phyloP scores from a whole-genome alignment of 2,888 invertebrate genomes.

The Cephonodes hylas region DNA sequence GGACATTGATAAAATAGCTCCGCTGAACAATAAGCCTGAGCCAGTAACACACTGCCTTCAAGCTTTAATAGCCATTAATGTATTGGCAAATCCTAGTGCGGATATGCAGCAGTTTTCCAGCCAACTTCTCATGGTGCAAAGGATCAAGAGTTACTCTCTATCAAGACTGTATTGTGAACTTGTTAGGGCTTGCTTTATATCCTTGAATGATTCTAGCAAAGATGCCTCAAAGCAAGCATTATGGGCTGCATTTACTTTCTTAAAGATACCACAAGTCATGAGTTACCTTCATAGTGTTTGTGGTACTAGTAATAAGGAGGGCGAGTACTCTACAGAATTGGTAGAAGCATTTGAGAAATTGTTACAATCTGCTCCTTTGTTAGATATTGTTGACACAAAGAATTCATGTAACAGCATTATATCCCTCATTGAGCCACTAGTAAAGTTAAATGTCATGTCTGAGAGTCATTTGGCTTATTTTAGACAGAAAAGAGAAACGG shows the following conservation, averaged over 20 bases:
- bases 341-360: slow-evolving; percentile 92
- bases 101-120: slow-evolving; percentile 90
- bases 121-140: slow-evolving; percentile 91
- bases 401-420: slow-evolving; percentile 94
- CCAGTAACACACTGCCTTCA: slow-evolving; percentile 88
- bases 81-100: slow-evolving; percentile 91
- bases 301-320: slow-evolving; percentile 79
- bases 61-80: slow-evolving; percentile 91
- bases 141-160: slow-evolving; percentile 90
- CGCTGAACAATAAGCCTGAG: slow-evolving; percentile 80
- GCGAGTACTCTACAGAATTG: slow-evolving; percentile 87
- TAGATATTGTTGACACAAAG: slow-evolving; percentile 94
- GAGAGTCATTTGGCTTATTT: slow-evolving; percentile 89
- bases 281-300: slow-evolving; percentile 84
- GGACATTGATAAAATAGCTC: slow-evolving; percentile 82
- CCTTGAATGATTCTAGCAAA: slow-evolving; percentile 92
- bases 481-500: slow-evolving; percentile 81
- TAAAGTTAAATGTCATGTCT: slow-evolving; percentile 88
- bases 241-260: slow-evolving; percentile 96
- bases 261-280: slow-evolving; percentile 93
- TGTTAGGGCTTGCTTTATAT: slow-evolving; percentile 93
- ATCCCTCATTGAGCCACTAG: slow-evolving; percentile 90
- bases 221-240: slow-evolving; percentile 90
- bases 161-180: slow-evolving; percentile 93
- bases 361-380: slow-evolving; percentile 90